A percentile compares a stretch with the other conserved stretches of the same genome.
Conservation (phyloP, 2,797 vertebrate genomes). For the Chanos chanos region DNA sequence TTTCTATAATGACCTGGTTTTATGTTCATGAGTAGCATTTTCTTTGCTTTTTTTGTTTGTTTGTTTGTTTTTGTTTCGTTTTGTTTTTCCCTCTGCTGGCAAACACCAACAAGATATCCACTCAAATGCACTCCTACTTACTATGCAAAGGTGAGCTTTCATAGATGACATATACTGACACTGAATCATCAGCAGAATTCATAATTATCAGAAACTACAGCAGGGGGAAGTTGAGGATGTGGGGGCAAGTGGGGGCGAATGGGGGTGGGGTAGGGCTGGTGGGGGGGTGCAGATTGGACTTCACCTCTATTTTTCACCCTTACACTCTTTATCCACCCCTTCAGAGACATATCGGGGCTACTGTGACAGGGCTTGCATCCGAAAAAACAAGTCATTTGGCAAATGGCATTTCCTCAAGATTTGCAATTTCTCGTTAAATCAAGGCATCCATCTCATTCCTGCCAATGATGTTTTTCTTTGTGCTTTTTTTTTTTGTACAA, state of each 20-base stretch:
- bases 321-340: slow-evolving; percentile 3
- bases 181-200: slow-evolving; percentile 22
- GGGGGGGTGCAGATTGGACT: slow-evolving; percentile 16
- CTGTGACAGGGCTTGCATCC: neutral
- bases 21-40: too few relatives aligned
- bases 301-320: neutral
- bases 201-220: slow-evolving; percentile 14
- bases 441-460: slow-evolving; percentile 19
- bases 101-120: too few relatives aligned
- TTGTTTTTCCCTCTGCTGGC: too few relatives aligned
- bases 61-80: too few relatives aligned
- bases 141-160: slow-evolving; percentile 18
- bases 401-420: slow-evolving; percentile 24
- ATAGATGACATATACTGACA: slow-evolving; percentile 13
- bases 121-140: neutral
- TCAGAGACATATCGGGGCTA: neutral
- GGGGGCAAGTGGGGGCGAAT: too few relatives aligned
- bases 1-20: too few relatives aligned
- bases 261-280: too few relatives aligned
- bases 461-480: slow-evolving; percentile 6
- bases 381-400: slow-evolving; percentile 19
- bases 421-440: slow-evolving; percentile 27
- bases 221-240: slow-evolving; percentile 15
- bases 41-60: too few relatives aligned
- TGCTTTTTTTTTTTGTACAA: too few relatives aligned